Evolutionary conservation across 1,140 invertebrate species (phyloP), one percentile per base, ranked within the genome.

Genomic region (Plectrocnemia conspersa): DNA sequence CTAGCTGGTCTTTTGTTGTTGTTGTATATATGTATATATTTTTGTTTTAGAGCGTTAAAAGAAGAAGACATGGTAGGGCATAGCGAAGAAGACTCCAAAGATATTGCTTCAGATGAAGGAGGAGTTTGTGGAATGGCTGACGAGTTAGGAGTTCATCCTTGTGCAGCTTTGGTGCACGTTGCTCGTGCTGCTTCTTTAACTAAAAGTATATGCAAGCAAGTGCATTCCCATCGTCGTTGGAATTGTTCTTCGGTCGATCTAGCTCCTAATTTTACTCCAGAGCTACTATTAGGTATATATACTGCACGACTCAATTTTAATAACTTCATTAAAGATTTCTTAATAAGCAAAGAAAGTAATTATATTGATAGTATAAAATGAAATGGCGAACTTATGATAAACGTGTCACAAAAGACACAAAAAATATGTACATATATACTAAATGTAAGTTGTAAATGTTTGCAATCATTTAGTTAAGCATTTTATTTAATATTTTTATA

Each of bases 171-270:
- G 87, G 79, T 82, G 9, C 82, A 83, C 61, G 77, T 93, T 36
- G 80, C 81, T 11, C 77, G 78, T 33, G 88, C 89, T 1, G 85
- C 88, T 2, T 73, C 73, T 15, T 71, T 85, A 40, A 79, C 86
- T 1, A 76, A 82, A 13, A 70, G 78, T 41, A 81, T 85, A 11
- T 93, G 90, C 67, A 83, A 87, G 65, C 75, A 77, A 46, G 77
- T 84, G 1, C 88, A 91, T 65, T 70, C 75, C 6, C 77, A 85
- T 59, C 77, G 87, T 42, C 75, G 88, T 41, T 93, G 90, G 90
- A 92, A 93, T 69, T 93, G 90, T 69, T 89, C 86, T 38, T 85
- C 86, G 35, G 79, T 91, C 41, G 75, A 80, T 10, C 72, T 75
- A 5, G 86, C 86, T 0, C 89, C 89, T 0, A 76, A 77, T 59